Evolutionary conservation across 1,140 invertebrate species (phyloP), one percentile per base, ranked within the genome.

Genomic region (Drosophila erecta): DNA sequence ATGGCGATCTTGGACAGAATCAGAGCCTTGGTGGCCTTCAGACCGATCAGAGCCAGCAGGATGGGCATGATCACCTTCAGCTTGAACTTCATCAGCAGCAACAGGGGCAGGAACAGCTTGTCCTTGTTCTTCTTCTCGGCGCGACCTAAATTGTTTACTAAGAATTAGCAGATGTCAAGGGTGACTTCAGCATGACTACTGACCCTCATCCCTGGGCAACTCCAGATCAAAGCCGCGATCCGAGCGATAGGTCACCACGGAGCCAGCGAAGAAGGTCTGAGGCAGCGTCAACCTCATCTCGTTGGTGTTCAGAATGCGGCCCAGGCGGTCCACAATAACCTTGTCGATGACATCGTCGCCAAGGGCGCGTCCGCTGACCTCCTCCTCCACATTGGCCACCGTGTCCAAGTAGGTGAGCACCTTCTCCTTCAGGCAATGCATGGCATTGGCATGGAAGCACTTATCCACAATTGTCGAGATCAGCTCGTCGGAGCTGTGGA

Each of bases 11-110:
- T 97, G 72, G 96, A 97, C 70, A 97, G 94, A 37, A 97, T 94
- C 15, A 97, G 92, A 76, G 96, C 96, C 92, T 97, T 97, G 65
- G 96, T 93, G 11, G 96, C 95, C 92, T 97, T 97, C 50, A 97
- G 92, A 61, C 96, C 95, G 90, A 97, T 95, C 65, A 97, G 93
- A 24, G 95, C 94, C 12, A 97, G 94, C 69, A 97, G 94, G 70
- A 97, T 96, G 12, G 96, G 96, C 94, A 96, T 96, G 22, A 97
- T 90, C 27, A 96, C 95, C 92, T 97, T 97, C 92, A 97, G 93
- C 92, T 97, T 97, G 77, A 97, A 90, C 91, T 97, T 97, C 61
- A 97, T 92, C 37, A 97, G 93, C 74, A 97, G 92, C 53, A 97
- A 92, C 43, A 97, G 93, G 4, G 96, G 96, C 79, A 97, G 92